A percentile compares a stretch with the other conserved stretches of the same genome.
Evolutionary conservation across 2,888 invertebrate species (phyloP).

Genomic region (Troides oblongomaculatus): DNA sequence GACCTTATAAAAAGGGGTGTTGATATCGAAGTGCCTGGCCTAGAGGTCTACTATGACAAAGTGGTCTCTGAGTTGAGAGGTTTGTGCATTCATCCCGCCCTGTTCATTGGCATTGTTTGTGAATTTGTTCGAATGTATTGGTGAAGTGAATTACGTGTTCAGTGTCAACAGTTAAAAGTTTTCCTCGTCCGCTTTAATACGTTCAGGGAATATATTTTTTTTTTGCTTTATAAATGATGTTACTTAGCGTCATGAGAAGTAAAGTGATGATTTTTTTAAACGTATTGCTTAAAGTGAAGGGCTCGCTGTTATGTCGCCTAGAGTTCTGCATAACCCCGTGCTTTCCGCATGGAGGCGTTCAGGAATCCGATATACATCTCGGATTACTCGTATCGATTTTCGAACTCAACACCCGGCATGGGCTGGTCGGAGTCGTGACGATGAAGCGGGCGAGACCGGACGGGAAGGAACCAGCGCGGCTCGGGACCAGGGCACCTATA

Average conservation of each 20-base stretch:
- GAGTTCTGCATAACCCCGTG: conserved; percentile 38
- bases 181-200: conserved; percentile 9
- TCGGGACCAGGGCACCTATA: conserved; percentile 49
- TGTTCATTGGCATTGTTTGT: conserved; percentile 10
- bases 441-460: conserved; percentile 58
- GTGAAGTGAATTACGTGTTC: conserved; percentile 7
- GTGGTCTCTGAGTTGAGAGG: conserved; percentile 80
- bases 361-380: conserved; percentile 60
- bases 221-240: background rate
- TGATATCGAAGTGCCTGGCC: conserved; percentile 74
- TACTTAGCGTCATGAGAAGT: background rate
- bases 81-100: conserved; percentile 48
- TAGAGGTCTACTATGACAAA: conserved; percentile 80
- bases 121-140: conserved; percentile 4
- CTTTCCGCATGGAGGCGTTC: conserved; percentile 69
- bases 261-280: background rate
- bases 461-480: conserved; percentile 44
- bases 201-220: background rate
- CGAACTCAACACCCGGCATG: conserved; percentile 55
- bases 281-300: conserved; percentile 24
- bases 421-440: conserved; percentile 56
- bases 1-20: conserved; percentile 74
- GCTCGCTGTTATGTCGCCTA: conserved; percentile 23
- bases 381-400: conserved; percentile 65
- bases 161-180: background rate